A percentile compares a stretch with the other conserved stretches of the same genome.
Evolutionary conservation across 2,797 vertebrate genomes (phyloP).

Genomic region (Pagetopsis macropterus): DNA sequence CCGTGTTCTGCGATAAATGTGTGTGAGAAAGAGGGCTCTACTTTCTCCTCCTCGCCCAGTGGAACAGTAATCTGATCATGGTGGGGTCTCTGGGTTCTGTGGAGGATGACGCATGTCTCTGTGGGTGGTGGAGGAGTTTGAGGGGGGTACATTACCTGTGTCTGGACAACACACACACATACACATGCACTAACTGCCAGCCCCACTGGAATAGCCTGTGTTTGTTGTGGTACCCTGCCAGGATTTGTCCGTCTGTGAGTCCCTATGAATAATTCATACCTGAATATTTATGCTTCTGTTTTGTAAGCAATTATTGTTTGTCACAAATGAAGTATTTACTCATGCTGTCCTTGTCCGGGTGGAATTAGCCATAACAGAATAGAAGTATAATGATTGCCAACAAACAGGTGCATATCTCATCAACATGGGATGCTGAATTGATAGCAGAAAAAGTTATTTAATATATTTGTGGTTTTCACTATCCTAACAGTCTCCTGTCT

Average conservation of each 20-base stretch:
- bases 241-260: conserved; percentile 55
- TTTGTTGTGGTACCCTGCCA: conserved; percentile 57
- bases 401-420: conserved; percentile 51
- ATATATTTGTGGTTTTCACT: not conserved
- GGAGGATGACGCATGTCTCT: conserved; percentile 48
- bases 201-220: conserved; percentile 43
- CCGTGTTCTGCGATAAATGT: conserved; percentile 61
- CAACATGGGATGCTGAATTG: conserved; percentile 3
- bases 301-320: conserved; percentile 75
- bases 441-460: not conserved
- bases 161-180: conserved; percentile 19
- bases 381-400: conserved; percentile 47
- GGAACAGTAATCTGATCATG: conserved; percentile 68
- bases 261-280: conserved; percentile 78
- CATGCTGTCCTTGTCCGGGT: conserved; percentile 47
- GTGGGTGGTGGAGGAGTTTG: conserved; percentile 24
- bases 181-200: conserved; percentile 17
- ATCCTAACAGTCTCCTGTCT: too few species aligned
- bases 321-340: conserved; percentile 76
- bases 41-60: conserved; percentile 38
- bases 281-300: conserved; percentile 64
- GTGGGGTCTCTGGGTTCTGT: conserved; percentile 30
- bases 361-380: conserved; percentile 57
- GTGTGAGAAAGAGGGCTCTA: conserved; percentile 53
- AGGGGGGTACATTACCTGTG: conserved; percentile 52